A percentile compares a stretch with the other conserved stretches of the same genome.
These are phyloP conservation scores for Agrilus planipennis DNA, from an alignment of 1,140 invertebrate genomes.

Conservation along the genomic window DNA sequence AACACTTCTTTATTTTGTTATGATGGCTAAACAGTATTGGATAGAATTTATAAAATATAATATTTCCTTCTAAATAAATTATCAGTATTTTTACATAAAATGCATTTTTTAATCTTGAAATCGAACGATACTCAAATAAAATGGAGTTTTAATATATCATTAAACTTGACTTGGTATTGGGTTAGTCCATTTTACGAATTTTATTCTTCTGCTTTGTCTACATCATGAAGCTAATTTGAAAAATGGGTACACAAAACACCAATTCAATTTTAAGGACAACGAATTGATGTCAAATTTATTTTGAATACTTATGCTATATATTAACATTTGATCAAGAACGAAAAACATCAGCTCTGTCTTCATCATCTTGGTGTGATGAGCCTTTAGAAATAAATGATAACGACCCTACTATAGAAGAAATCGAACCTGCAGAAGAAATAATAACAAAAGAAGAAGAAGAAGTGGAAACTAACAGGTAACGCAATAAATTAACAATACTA, in stretches of 20 bases:
- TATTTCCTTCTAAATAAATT: no score
- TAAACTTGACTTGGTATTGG: no score
- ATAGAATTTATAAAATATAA: no score
- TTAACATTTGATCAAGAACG: conserved; percentile 25
- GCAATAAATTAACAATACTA: conserved; percentile 2
- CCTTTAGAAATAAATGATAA: conserved; percentile 21
- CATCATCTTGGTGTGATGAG: conserved; percentile 27
- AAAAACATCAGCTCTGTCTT: conserved; percentile 16
- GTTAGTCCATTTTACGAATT: conserved; percentile 5
- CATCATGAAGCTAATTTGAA: no score
- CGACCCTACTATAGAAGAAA: conserved; percentile 11
- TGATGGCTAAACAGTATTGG: no score
- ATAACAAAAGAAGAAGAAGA: conserved; percentile 7
- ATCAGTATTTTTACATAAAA: no score
- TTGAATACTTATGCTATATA: conserved; percentile 15
- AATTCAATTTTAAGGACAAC: not conserved
- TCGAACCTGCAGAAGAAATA: not conserved
- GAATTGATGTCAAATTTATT: not conserved
- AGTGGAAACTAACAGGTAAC: conserved; percentile 1
- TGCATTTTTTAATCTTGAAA: no score
- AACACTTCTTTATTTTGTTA: no score
- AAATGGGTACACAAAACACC: no score
- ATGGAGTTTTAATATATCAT: conserved; percentile 1
- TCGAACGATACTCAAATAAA: not conserved
- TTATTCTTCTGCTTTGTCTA: conserved; percentile 3